Evolutionary conservation across 2,797 vertebrate genomes (phyloP), one percentile per base, ranked within the genome.

Genomic region (Anas bernieri): DNA sequence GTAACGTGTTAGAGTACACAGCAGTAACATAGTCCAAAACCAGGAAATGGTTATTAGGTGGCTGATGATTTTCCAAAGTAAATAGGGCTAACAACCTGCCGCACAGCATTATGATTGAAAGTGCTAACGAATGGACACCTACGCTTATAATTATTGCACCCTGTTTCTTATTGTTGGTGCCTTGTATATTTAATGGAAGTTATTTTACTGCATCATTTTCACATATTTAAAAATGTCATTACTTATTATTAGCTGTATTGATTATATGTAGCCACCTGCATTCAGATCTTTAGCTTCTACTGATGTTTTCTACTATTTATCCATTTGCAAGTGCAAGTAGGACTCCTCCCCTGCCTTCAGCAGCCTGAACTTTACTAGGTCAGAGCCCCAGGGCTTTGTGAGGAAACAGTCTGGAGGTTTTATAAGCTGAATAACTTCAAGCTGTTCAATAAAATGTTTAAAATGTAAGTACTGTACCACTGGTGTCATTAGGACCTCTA

Each of bases 311-410:
- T 92, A 61, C 68, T 86, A 62, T 93, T 93, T 86, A 92, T 86
- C 83, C 76, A 91, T 77, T 91, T 92, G 33, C 39, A 90, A 76
- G 76, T 77, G 37, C 43, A 91, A 92, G 55, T 8, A 79, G 61
- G 46, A 82, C 69, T 90, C n/a, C 59, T 94, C 78, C 48, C 37
- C 39, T 94, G 43, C 83, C 69, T 94, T 93, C 28, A 39, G 54
- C 86, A 93, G 89, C 61, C 87, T 96, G 74, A 95, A 90, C 79
- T 92, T 97, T 90, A 93, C 72, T 92, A 94, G 62, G 73, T 91
- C 88, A 91, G 76, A 94, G 43, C 72, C 79, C 58, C 58, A 86
- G 74, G 76, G 56, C 39, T 96, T 96, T 96, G 52, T 55, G 66
- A 96, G 63, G 83, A 92, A 96, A 69, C n/a, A 95, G 72, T 95